Percentiles rank a stretch among this genome's conserved stretches.
phyloP scores from a whole-genome alignment of 1,140 invertebrate species.

The Galleria mellonella region DNA sequence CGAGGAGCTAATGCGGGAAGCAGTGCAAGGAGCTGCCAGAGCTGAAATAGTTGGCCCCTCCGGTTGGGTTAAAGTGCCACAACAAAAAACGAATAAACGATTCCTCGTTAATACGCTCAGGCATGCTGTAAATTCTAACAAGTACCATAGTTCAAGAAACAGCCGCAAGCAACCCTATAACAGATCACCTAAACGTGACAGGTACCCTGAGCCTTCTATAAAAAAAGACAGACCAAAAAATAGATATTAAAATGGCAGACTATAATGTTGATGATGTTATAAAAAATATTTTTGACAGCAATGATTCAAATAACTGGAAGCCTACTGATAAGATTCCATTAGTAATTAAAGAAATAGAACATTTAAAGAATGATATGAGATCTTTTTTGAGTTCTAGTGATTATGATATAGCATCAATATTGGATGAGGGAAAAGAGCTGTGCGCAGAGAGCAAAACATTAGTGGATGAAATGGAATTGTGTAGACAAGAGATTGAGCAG shows the following conservation, averaged over 20 bases:
- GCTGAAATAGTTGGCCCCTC: slow-evolving; percentile 78
- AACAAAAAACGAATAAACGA: slow-evolving; percentile 76
- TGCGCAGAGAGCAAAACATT: slow-evolving; percentile 65
- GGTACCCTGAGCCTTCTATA: slow-evolving; percentile 44
- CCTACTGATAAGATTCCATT: slow-evolving; percentile 70
- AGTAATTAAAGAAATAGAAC: slow-evolving; percentile 74
- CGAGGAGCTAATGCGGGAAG: slow-evolving; percentile 78
- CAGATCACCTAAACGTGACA: slow-evolving; percentile 43
- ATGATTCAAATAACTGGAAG: slow-evolving; percentile 41
- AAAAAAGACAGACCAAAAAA: slow-evolving; percentile 58
- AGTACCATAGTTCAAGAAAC: slow-evolving; percentile 39
- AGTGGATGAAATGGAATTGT: slow-evolving; percentile 64
- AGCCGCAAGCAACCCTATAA: slow-evolving; percentile 20
- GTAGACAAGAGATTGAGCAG: slow-evolving; percentile 73
- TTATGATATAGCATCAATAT: slow-evolving; percentile 69
- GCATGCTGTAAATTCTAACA: slow-evolving; percentile 64
- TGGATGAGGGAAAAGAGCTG: slow-evolving; percentile 71
- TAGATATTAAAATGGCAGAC: slow-evolving; percentile 57
- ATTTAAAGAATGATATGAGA: slow-evolving; percentile 73
- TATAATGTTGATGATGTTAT: slow-evolving; percentile 43
- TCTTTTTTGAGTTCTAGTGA: slow-evolving; percentile 74
- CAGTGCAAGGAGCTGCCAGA: slow-evolving; percentile 75
- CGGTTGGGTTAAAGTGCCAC: slow-evolving; percentile 76
- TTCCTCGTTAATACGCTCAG: slow-evolving; percentile 74
- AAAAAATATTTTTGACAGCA: slow-evolving; percentile 33